Evolutionary conservation across 1,140 invertebrate species (phyloP).

Genomic region (Zaprionus kolodkinae): DNA sequence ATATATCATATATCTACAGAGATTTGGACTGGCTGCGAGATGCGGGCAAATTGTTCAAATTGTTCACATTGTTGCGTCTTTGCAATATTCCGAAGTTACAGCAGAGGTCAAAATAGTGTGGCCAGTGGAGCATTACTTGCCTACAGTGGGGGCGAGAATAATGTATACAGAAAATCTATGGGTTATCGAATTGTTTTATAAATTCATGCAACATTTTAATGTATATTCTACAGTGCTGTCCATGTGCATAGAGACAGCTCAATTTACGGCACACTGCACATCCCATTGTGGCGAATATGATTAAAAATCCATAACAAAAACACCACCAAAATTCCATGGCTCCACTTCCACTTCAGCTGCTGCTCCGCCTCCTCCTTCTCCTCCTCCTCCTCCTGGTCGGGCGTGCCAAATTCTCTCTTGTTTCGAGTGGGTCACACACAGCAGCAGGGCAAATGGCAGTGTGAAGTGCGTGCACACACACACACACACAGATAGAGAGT

Average conservation of each 20-base stretch:
- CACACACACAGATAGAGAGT: background rate
- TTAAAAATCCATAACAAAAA: slow-evolving; percentile 40
- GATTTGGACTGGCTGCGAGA: slow-evolving; percentile 4
- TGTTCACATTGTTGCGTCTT: background rate
- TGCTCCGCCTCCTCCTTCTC: background rate
- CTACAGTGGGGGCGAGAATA: background rate
- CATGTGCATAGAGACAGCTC: background rate
- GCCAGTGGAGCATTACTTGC: background rate
- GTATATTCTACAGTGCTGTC: background rate
- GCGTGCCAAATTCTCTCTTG: slow-evolving; percentile 25
- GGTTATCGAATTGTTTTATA: background rate
- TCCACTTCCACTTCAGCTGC: background rate
- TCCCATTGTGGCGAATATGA: slow-evolving; percentile 28
- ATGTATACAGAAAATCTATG: background rate
- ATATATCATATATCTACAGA: slow-evolving; percentile 12
- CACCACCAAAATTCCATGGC: slow-evolving; percentile 4
- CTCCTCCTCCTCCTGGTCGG: background rate
- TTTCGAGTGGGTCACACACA: slow-evolving; percentile 3
- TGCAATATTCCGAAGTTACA: background rate
- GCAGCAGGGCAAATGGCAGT: background rate
- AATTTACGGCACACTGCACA: background rate
- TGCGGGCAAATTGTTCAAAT: slow-evolving; percentile 26
- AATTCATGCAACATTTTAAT: background rate
- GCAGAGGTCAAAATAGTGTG: background rate
- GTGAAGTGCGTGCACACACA: background rate